Base-by-base conservation (phyloP, 2,888 invertebrate genomes). In the Calameuta filiformis region DNA sequence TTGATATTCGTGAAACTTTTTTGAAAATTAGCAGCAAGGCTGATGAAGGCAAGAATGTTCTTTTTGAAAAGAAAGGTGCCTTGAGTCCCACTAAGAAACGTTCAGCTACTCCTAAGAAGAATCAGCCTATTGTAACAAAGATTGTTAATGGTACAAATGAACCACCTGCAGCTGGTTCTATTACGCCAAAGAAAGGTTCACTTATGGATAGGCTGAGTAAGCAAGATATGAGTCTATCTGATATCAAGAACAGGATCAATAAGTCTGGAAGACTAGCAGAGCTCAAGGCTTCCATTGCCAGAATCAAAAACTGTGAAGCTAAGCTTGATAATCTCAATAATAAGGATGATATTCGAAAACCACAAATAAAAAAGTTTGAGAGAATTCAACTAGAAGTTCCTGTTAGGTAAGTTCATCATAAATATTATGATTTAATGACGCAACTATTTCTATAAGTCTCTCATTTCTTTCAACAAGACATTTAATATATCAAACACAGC, bases 381-480 rank as follows among this genome's bases (percentile, higher is more conserved):
- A 94, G 94, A 69, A 95, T 97, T 88, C 94, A 96, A 92, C 92
- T 97, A 90, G 96, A 96, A 93, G 94, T 97, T 88, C 94, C 95
- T 79, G 92, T 94, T 82, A 96, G 96, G 96, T 96, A 91, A 92
- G 85, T 56, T 56, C 1, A 56, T 0, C 23, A 56, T 56, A 9
- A 56, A 56, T 56, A 56, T 56, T 56, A 23, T 23, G 23, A 56
- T 56, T 15, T 23, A 56, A 15, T 23, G 56, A 6, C 23, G 23
- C 2, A 23, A 2, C 23, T 23, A 56, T 56, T 23, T 56, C 9
- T 56, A 9, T 23, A 56, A 23, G 56, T 56, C 15, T 37, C 15
- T 23, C 23, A 23, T 56, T 56, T 56, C 23, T 9, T 23, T 56
- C 56, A 56, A 56, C 23, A 9, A 56, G 23, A 23, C 23, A 23